Base-by-base conservation (phyloP, 2,113 vertebrate genomes). In the Hippolais icterina region DNA sequence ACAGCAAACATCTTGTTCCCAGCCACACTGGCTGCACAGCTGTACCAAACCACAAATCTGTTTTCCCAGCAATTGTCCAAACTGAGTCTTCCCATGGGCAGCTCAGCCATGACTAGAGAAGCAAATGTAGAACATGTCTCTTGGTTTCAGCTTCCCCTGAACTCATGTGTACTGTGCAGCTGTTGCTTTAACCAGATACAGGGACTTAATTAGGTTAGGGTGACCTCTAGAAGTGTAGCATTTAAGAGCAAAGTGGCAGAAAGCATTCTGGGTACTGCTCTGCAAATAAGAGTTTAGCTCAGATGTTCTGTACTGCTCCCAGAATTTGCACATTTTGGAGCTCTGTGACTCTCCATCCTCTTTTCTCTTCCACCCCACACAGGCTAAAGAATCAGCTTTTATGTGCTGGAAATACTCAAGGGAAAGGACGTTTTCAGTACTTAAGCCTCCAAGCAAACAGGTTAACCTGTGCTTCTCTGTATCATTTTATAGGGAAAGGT, bases 181-280 rank as follows among this genome's bases (percentile, higher is more conserved):
- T 96, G 83, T 97, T 96, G 82, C 49, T 91, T 89, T 91, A 94
- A 85, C 84, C 44, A 72, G 86, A 65, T 95, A 83, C 16, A 92
- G 56, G 64, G 85, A 76, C 66, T 79, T 92, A 96, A 94, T 94
- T 79, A 93, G 53, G 83, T 97, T 91, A 91, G 44, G 6, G 57
- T 79, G 74, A 94, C 96, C 66, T 97, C 70, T 59, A 57, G 47
- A 96, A 76, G 31, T 77, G 37, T 13, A 77, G 33, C 15, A 69
- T 69, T 88, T 85, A 85, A 89, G 27, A 87, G 84, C 31, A 94
- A 92, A 92, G 56, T 77, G 47, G 37, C 59, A 92, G 79, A 63
- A 88, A 95, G 87, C 25, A 76, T 84, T 61, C 61, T 53, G 64
- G 64, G 64, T 79, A 74, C 69, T 49, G 57, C 16, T 80, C 88